Percentiles rank a stretch among this genome's conserved stretches.
phyloP scores from a whole-genome alignment of 2,113 vertebrate species.

The Garra rufa region DNA sequence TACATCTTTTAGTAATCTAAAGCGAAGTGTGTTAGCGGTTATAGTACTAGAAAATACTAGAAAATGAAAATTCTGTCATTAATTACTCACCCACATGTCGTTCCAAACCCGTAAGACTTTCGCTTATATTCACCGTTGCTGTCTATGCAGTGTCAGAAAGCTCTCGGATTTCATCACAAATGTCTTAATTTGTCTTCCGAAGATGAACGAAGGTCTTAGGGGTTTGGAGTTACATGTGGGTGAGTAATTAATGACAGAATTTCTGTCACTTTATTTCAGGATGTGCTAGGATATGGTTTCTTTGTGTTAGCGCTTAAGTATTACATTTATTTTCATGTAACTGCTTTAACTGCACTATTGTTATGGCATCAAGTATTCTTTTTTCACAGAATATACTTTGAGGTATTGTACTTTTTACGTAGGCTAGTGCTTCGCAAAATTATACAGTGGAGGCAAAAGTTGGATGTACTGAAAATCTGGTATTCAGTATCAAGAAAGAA shows the following conservation, averaged over 20 bases:
- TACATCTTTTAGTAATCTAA: slow-evolving; percentile 5
- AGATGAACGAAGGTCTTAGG: too few species aligned
- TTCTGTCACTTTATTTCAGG: background rate
- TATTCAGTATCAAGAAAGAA: background rate
- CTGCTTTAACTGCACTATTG: background rate
- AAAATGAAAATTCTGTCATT: too few species aligned
- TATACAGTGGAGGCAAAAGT: background rate
- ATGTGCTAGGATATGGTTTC: background rate
- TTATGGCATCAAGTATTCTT: background rate
- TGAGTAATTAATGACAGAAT: too few species aligned
- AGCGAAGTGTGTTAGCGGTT: background rate
- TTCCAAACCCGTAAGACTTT: too few species aligned
- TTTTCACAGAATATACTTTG: background rate
- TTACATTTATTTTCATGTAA: background rate
- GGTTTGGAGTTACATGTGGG: too few species aligned
- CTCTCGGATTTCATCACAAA: too few species aligned
- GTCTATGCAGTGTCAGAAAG: too few species aligned
- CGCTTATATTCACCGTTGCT: too few species aligned
- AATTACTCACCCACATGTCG: too few species aligned
- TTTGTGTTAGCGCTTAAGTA: background rate
- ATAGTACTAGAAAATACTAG: too few species aligned
- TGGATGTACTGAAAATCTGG: background rate
- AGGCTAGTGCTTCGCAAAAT: background rate
- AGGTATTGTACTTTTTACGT: background rate
- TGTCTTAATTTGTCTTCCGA: too few species aligned